phyloP scores from a whole-genome alignment of 2,888 invertebrate genomes.

The Nemoura dubitans region DNA sequence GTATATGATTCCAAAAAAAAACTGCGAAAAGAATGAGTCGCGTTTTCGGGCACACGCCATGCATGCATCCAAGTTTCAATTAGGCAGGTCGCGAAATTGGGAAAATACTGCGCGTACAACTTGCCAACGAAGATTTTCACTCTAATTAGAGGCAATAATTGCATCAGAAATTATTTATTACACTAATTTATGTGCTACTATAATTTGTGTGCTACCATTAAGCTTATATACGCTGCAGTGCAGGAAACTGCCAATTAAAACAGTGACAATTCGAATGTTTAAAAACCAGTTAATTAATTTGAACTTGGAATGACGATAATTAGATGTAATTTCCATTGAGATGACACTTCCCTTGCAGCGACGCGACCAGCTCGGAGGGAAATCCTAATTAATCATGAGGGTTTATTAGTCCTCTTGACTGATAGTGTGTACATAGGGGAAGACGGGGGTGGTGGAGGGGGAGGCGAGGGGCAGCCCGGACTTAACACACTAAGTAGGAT shows the following conservation, averaged over 20 bases:
- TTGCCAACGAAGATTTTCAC: background rate
- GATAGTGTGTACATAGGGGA: background rate
- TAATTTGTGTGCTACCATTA: conserved; percentile 9
- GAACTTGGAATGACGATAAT: conserved; percentile 49
- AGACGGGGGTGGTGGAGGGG: background rate
- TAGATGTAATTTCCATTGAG: conserved; percentile 44
- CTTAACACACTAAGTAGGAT: conserved; percentile 38
- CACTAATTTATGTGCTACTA: conserved; percentile 5
- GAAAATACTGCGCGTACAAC: background rate
- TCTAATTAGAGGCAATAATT: background rate
- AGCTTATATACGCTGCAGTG: no score
- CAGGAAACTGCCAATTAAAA: conserved; percentile 41
- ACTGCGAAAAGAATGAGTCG: background rate
- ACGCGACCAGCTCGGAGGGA: background rate
- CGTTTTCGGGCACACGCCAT: background rate
- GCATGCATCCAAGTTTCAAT: background rate
- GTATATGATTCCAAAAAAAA: no score
- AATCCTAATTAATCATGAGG: conserved; percentile 39
- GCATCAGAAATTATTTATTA: background rate
- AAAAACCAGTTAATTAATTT: conserved; percentile 51
- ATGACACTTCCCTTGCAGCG: conserved; percentile 33
- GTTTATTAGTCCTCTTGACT: conserved; percentile 10
- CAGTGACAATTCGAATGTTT: conserved; percentile 31
- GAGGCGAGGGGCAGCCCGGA: background rate
- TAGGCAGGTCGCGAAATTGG: background rate